phyloP scores from a whole-genome alignment of 2,113 vertebrate genomes.

The Laticauda colubrina region DNA sequence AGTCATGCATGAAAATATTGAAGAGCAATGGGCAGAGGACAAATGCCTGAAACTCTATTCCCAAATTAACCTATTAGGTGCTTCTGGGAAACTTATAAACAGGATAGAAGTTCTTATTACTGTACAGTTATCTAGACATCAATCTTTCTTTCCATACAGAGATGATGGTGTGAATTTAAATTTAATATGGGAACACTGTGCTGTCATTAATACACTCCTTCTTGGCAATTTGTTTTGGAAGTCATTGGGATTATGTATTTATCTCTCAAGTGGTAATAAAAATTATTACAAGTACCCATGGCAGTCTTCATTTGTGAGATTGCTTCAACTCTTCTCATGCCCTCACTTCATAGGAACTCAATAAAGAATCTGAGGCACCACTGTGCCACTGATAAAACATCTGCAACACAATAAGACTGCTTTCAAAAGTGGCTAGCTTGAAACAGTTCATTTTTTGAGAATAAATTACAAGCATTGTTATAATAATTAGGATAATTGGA shows the following conservation, averaged over 20 bases:
- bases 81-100: neutral
- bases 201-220: neutral
- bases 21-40: neutral
- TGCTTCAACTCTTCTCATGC: neutral
- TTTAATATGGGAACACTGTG: neutral
- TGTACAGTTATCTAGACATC: neutral
- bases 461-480: neutral
- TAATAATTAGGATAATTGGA: neutral
- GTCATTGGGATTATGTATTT: neutral
- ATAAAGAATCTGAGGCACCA: neutral
- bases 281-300: neutral
- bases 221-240: neutral
- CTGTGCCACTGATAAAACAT: neutral
- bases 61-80: neutral
- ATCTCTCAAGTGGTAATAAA: neutral
- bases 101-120: neutral
- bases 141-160: neutral
- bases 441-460: neutral
- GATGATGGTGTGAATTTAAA: neutral
- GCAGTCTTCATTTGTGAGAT: neutral
- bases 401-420: neutral
- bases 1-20: neutral
- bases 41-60: neutral
- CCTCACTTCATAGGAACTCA: neutral
- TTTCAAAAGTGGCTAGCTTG: neutral